These are phyloP conservation scores for Yoshiicerus persimilis DNA, from an alignment of 1,140 invertebrate genomes.

Conservation along the genomic window DNA sequence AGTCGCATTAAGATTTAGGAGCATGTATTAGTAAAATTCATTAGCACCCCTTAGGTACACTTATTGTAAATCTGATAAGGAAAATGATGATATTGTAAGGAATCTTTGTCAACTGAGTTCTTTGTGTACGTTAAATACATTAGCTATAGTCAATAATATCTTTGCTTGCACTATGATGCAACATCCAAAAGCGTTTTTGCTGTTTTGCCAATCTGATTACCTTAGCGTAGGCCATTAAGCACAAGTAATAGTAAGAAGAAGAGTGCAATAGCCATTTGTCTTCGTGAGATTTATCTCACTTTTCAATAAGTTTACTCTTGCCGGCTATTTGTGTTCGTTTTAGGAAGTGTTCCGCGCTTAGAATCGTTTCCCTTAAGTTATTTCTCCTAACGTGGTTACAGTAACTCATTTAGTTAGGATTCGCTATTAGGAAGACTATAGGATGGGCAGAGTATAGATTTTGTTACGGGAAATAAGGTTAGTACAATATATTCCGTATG, in stretches of 20 bases:
- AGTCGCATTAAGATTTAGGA: too few relatives aligned
- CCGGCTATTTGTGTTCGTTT: not conserved
- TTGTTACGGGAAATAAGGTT: too few relatives aligned
- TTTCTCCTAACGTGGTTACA: not conserved
- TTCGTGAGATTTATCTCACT: not conserved
- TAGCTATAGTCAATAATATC: not conserved
- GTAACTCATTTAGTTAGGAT: not conserved
- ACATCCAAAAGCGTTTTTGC: not conserved
- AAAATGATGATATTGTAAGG: too few relatives aligned
- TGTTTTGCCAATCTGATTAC: conserved; percentile 28
- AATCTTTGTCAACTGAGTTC: too few relatives aligned
- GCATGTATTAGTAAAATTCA: too few relatives aligned
- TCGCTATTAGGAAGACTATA: too few relatives aligned
- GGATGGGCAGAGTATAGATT: too few relatives aligned
- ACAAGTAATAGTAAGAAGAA: not conserved
- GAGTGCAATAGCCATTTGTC: conserved; percentile 14
- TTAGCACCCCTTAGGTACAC: too few relatives aligned
- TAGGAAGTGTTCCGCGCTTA: not conserved
- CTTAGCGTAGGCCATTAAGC: not conserved
- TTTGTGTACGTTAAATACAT: not conserved
- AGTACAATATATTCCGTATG: too few relatives aligned
- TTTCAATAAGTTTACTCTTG: conserved; percentile 9
- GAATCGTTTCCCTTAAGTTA: not conserved
- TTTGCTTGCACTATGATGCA: not conserved
- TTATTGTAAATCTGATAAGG: too few relatives aligned